Conservation (phyloP, 2,888 invertebrate genomes). For the Helleia helle region DNA sequence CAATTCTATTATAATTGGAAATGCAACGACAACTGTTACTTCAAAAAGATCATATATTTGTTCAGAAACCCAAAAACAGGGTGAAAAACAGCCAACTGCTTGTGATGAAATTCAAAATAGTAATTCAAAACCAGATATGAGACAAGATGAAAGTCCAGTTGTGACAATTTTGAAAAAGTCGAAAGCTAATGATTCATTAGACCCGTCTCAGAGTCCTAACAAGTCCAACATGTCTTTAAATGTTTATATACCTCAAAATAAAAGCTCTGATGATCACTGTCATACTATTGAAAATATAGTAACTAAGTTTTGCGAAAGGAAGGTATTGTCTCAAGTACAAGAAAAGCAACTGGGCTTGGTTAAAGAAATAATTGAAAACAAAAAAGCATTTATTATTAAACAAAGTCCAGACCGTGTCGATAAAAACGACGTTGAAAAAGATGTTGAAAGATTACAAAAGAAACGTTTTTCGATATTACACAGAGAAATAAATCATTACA, state of each 20-base stretch:
- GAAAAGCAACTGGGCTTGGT: conserved; percentile 27
- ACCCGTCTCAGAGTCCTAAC: background rate
- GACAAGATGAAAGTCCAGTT: background rate
- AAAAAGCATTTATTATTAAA: conserved; percentile 12
- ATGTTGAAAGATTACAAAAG: conserved; percentile 34
- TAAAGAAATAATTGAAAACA: conserved; percentile 13
- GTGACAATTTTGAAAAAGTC: background rate
- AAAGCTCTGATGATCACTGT: background rate
- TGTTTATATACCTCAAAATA: background rate
- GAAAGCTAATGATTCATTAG: background rate
- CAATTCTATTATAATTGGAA: conserved; percentile 36
- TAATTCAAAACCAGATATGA: too few relatives aligned
- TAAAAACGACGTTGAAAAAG: conserved; percentile 16
- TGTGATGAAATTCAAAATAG: too few relatives aligned
- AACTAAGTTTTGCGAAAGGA: conserved; percentile 21
- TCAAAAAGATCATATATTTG: background rate
- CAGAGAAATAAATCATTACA: conserved; percentile 34
- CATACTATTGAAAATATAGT: background rate
- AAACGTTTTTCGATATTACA: conserved; percentile 48
- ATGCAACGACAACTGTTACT: conserved; percentile 24
- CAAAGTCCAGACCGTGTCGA: background rate
- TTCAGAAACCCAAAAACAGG: too few relatives aligned
- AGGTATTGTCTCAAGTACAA: conserved; percentile 42
- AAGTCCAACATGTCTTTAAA: background rate
- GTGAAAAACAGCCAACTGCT: too few relatives aligned